Percentiles rank a stretch among this genome's conserved stretches.
Conservation (phyloP, 2,888 invertebrate genomes). For the Eustalomyia histrio region DNA sequence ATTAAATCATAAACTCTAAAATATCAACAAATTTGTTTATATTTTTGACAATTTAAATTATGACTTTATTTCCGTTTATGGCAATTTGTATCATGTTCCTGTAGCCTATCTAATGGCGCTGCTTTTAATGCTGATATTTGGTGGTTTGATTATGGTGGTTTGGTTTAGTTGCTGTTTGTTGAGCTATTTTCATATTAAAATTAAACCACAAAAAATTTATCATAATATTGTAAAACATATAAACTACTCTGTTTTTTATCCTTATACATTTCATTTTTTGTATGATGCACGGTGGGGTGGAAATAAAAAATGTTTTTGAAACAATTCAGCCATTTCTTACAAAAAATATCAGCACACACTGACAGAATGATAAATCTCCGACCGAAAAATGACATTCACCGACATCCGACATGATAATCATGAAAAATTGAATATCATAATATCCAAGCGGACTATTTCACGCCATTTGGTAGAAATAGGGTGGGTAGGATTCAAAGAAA, state of each 20-base stretch:
- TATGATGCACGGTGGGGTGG: no score
- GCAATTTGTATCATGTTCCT: background rate
- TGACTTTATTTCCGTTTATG: conserved; percentile 25
- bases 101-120: conserved; percentile 19
- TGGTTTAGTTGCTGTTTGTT: conserved; percentile 31
- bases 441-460: no score
- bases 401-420: no score
- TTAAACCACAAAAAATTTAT: conserved; percentile 58
- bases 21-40: conserved; percentile 42
- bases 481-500: no score
- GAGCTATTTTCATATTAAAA: conserved; percentile 55
- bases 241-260: background rate
- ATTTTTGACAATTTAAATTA: conserved; percentile 53
- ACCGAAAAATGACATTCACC: no score
- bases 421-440: no score
- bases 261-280: no score
- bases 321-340: no score
- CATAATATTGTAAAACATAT: conserved; percentile 47
- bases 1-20: conserved; percentile 48
- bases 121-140: conserved; percentile 16
- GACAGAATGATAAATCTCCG: no score
- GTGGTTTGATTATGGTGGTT: conserved; percentile 38
- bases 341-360: no score
- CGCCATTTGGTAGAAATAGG: no score
- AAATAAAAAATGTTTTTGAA: no score